These are phyloP conservation scores for Apostichopus californicus DNA, from an alignment of 35 echinoderm and acorn worm species.

Conservation along the genomic window DNA sequence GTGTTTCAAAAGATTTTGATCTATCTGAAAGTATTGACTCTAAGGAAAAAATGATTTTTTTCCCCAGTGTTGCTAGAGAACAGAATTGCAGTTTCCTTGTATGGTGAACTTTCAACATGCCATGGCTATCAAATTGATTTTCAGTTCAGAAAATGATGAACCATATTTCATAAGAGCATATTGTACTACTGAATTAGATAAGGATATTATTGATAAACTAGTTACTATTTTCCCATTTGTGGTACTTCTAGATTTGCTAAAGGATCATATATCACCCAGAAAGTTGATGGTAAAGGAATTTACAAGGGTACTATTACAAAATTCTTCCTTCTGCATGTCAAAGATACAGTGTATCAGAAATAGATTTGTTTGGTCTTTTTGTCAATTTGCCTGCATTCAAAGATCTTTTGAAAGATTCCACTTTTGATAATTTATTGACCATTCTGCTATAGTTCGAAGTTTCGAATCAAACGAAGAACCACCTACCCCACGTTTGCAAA, in stretches of 20 bases:
- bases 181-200: neutral
- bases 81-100: no score
- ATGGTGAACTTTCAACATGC: no score
- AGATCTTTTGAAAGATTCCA: constrained; percentile 49
- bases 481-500: constrained; percentile 11
- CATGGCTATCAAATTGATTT: no score
- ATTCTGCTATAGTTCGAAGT: constrained; percentile 50
- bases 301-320: neutral
- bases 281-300: neutral
- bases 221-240: neutral
- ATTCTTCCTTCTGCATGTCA: neutral
- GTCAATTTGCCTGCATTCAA: neutral
- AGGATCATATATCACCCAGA: neutral
- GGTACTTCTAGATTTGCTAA: neutral
- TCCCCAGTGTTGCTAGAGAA: no score
- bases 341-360: neutral
- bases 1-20: no score
- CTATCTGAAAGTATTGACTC: no score
- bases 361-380: neutral
- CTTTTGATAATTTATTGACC: constrained; percentile 48
- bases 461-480: constrained; percentile 42
- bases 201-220: neutral
- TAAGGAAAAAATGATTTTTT: no score
- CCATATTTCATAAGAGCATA: no score
- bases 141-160: no score